Conservation (phyloP, 2,797 vertebrate species). For the Halcyon badia region DNA sequence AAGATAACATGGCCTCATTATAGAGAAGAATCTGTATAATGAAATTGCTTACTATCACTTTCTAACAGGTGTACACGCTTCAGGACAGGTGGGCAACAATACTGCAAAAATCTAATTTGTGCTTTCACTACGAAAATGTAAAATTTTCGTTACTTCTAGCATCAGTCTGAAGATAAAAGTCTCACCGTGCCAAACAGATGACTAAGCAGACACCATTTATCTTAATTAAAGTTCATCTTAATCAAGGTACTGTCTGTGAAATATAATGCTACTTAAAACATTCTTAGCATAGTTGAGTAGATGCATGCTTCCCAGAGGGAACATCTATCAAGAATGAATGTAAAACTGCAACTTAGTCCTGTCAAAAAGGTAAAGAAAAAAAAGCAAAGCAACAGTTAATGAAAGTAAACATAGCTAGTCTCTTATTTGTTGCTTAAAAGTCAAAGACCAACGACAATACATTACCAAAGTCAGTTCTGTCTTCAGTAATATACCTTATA, state of each 20-base stretch:
- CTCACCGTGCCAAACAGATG: slow-evolving; percentile 54
- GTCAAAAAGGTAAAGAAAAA: not conserved
- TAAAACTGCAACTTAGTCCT: not conserved
- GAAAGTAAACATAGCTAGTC: not conserved
- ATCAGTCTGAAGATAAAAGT: slow-evolving; percentile 45
- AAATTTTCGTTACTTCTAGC: slow-evolving; percentile 67
- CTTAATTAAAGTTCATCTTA: slow-evolving; percentile 80
- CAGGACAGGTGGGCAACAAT: slow-evolving; percentile 55
- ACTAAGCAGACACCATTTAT: slow-evolving; percentile 74
- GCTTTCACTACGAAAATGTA: slow-evolving; percentile 69
- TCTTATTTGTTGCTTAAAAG: not conserved
- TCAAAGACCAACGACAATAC: not conserved
- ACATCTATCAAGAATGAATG: not conserved
- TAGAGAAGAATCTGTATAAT: not conserved
- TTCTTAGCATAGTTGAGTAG: not conserved
- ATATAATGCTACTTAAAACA: slow-evolving; percentile 53
- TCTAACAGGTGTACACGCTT: not conserved
- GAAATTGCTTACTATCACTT: slow-evolving; percentile 11
- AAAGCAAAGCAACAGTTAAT: not conserved
- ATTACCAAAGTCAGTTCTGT: not conserved
- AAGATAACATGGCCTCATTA: not conserved
- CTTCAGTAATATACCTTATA: rapidly evolving
- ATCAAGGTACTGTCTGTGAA: slow-evolving; percentile 72
- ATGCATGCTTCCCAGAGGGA: slow-evolving; percentile 7
- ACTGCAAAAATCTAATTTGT: slow-evolving; percentile 61